Evolutionary conservation across 2,888 invertebrate species (phyloP).

Genomic region (Drosophila basisetae): DNA sequence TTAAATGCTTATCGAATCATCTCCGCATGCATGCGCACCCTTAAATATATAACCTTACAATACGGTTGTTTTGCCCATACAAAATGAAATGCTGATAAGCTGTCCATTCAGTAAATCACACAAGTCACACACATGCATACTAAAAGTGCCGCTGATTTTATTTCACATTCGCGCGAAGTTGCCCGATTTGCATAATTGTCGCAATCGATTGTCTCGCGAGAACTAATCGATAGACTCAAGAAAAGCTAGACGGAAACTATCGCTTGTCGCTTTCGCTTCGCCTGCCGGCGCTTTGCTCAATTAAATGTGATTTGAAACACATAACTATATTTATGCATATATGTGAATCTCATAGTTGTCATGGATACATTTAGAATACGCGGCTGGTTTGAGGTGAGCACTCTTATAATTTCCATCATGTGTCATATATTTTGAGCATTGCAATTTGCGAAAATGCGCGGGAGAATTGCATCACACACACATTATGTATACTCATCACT

Average conservation of each 20-base stretch:
- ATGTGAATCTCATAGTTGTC: conserved; percentile 60
- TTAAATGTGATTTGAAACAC: conserved; percentile 31
- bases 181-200: conserved; percentile 36
- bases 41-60: conserved; percentile 36
- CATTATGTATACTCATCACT: conserved; percentile 1
- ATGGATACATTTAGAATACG: conserved; percentile 78
- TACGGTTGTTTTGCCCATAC: conserved; percentile 6
- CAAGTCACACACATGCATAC: not conserved
- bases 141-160: not conserved
- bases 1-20: conserved; percentile 38
- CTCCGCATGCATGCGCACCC: conserved; percentile 17
- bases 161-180: conserved; percentile 20
- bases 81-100: conserved; percentile 32
- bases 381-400: conserved; percentile 84
- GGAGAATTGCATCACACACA: conserved; percentile 52
- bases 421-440: conserved; percentile 2
- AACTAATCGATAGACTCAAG: conserved; percentile 31
- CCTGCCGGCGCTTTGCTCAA: conserved; percentile 42
- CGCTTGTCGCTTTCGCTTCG: conserved; percentile 19
- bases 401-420: not conserved
- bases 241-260: conserved; percentile 28
- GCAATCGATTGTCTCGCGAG: conserved; percentile 19
- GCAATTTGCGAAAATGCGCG: conserved; percentile 25
- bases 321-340: conserved; percentile 33
- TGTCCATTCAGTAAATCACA: conserved; percentile 2